These are phyloP conservation scores for Aphelenchoides avenae DNA, from an alignment of 1,140 invertebrate species.

Conservation along the genomic window DNA sequence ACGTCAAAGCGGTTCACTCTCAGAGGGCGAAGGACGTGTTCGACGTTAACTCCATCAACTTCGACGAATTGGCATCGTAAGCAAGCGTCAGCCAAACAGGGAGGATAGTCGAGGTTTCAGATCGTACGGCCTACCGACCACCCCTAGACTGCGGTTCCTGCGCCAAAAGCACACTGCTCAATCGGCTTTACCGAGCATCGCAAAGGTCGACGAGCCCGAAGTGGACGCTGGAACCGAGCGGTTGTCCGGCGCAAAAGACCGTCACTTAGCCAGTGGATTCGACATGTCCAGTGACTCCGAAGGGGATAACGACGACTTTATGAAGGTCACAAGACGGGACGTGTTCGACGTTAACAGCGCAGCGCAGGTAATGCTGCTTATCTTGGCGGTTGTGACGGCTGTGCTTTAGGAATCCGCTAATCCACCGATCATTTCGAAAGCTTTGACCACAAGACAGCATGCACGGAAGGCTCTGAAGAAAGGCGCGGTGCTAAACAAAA, in stretches of 20 bases:
- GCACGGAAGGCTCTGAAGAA: too few relatives aligned
- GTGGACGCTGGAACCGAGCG: conserved; percentile 12
- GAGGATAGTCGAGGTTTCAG: conserved; percentile 18
- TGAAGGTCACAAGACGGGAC: conserved; percentile 43
- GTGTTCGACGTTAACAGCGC: conserved; percentile 39
- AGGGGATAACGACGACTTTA: conserved; percentile 33
- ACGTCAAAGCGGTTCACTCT: conserved; percentile 48
- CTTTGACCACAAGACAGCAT: too few relatives aligned
- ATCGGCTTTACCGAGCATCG: neutral
- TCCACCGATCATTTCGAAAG: too few relatives aligned
- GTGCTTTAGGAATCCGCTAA: too few relatives aligned
- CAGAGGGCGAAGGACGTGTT: conserved; percentile 52
- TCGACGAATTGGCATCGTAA: conserved; percentile 38
- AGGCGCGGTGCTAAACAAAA: conserved; percentile 31
- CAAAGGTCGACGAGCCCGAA: conserved; percentile 19
- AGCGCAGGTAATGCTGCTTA: conserved; percentile 13
- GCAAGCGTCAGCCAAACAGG: neutral
- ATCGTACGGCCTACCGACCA: conserved; percentile 52
- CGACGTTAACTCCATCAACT: conserved; percentile 52
- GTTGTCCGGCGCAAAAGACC: neutral
- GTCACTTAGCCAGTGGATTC: neutral
- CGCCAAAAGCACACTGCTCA: conserved; percentile 21
- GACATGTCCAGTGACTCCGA: conserved; percentile 4
- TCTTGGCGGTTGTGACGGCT: conserved; percentile 16
- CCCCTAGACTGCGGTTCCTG: conserved; percentile 54